phyloP scores from a whole-genome alignment of 2,888 invertebrate genomes.

The Leptinotarsa juncta region DNA sequence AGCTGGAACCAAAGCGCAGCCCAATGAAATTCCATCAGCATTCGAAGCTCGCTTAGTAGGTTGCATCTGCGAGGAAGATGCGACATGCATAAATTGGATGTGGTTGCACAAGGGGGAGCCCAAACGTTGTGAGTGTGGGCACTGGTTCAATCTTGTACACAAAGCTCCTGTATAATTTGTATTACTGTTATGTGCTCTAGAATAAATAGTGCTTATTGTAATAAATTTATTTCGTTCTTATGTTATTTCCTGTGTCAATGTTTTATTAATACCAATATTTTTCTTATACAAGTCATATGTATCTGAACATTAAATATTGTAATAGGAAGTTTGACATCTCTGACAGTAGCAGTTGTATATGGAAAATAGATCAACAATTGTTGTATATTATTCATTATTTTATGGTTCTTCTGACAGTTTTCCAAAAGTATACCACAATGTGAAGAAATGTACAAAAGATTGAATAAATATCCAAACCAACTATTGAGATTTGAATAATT shows the following conservation, averaged over 20 bases:
- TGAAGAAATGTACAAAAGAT: neutral
- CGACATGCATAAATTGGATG: constrained; percentile 92
- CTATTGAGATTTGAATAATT: too few relatives aligned
- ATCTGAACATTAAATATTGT: too few relatives aligned
- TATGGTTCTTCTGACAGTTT: too few relatives aligned
- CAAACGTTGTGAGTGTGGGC: constrained; percentile 94
- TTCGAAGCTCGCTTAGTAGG: constrained; percentile 92
- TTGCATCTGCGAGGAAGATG: constrained; percentile 96
- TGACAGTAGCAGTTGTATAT: too few relatives aligned
- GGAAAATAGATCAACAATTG: too few relatives aligned
- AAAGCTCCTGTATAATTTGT: constrained; percentile 75
- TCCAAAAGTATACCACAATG: too few relatives aligned
- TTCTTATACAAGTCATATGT: neutral
- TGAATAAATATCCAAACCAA: neutral
- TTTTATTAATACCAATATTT: constrained; percentile 27
- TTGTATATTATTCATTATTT: too few relatives aligned
- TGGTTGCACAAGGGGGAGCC: constrained; percentile 92
- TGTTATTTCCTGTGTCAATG: constrained; percentile 39
- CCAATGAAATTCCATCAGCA: constrained; percentile 91
- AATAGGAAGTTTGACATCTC: too few relatives aligned
- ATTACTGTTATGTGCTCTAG: constrained; percentile 37
- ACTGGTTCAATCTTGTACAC: constrained; percentile 94
- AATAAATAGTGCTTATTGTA: constrained; percentile 45
- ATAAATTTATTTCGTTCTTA: constrained; percentile 50
- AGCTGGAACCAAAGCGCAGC: constrained; percentile 82